A percentile compares a stretch with the other conserved stretches of the same genome.
Evolutionary conservation across 2,113 vertebrate species (phyloP).

Genomic region (Neomonachus schauinslandi): DNA sequence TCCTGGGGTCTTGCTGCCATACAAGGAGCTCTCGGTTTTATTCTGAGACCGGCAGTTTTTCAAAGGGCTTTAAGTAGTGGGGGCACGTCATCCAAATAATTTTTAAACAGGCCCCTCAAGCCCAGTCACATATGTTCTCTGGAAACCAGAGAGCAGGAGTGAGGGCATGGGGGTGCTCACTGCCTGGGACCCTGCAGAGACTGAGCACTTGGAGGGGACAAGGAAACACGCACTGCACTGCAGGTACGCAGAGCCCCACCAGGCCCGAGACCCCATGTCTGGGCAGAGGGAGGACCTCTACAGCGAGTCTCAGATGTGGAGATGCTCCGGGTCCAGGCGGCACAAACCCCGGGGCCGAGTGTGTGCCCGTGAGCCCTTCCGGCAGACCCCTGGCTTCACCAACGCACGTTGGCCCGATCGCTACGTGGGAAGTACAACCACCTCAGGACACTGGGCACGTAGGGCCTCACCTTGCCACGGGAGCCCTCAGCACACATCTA

Average conservation of each 20-base stretch:
- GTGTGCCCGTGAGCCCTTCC: no score
- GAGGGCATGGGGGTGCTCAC: background rate
- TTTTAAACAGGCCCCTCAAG: background rate
- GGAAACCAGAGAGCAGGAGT: background rate
- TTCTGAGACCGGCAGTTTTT: background rate
- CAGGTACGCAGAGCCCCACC: background rate
- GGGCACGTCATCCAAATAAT: background rate
- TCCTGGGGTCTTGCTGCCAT: background rate
- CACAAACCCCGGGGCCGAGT: background rate
- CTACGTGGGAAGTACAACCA: background rate
- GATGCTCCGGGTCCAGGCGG: background rate
- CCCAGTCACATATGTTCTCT: background rate
- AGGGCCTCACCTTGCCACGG: background rate
- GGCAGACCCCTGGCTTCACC: background rate
- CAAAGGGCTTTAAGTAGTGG: background rate
- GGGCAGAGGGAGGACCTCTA: background rate
- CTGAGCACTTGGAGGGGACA: background rate
- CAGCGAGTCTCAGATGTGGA: background rate
- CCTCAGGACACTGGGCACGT: background rate
- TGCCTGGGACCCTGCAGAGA: background rate
- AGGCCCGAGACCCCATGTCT: background rate
- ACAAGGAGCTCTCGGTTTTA: background rate
- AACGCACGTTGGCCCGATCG: rapidly evolving
- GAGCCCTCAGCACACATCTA: background rate
- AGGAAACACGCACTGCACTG: background rate